These are phyloP conservation scores for Nasonia giraulti DNA, from an alignment of 1,140 invertebrate species.

Conservation along the genomic window DNA sequence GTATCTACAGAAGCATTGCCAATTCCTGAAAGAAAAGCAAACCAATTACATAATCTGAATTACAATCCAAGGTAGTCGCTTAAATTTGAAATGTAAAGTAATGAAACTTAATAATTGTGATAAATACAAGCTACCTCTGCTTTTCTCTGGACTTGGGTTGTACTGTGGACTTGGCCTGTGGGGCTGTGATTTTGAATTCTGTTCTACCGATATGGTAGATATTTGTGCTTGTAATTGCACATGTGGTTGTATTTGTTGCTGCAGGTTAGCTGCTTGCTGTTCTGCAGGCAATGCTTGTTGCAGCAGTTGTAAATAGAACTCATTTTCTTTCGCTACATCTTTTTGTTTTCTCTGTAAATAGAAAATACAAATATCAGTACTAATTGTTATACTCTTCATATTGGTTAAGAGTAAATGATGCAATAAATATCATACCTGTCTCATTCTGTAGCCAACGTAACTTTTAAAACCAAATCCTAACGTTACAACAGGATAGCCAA, in stretches of 20 bases:
- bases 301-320: constrained; percentile 95
- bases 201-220: constrained; percentile 63
- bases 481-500: constrained; percentile 98
- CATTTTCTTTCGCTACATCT: constrained; percentile 95
- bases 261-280: constrained; percentile 77
- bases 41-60: constrained; percentile 18
- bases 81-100: not conserved
- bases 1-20: constrained; percentile 59
- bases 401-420: not conserved
- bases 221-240: constrained; percentile 66
- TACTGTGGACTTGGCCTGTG: constrained; percentile 71
- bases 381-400: not conserved
- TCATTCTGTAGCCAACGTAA: constrained; percentile 93
- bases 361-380: constrained; percentile 43
- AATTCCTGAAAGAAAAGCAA: constrained; percentile 38
- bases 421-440: constrained; percentile 77
- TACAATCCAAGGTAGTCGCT: not conserved
- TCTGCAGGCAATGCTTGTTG: constrained; percentile 91
- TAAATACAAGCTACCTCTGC: constrained; percentile 75
- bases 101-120: constrained; percentile 53
- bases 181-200: constrained; percentile 70
- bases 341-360: constrained; percentile 87
- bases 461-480: constrained; percentile 97
- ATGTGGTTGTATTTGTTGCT: constrained; percentile 71
- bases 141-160: constrained; percentile 75